Base-by-base conservation (phyloP, 1,140 invertebrate genomes). In the Patella vulgata region DNA sequence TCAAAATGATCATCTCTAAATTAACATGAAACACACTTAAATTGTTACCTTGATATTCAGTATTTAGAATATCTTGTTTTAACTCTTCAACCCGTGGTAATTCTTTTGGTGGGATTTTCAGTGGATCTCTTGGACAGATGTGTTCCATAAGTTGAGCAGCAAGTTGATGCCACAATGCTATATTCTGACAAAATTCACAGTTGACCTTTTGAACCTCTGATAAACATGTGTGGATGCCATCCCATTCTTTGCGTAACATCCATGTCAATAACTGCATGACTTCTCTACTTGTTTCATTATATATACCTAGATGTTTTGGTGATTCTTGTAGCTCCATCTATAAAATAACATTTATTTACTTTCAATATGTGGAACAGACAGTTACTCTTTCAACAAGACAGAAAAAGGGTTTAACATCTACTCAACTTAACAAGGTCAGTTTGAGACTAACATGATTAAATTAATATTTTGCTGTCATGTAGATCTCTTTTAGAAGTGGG, bases 241-340 rank as follows among this genome's bases (percentile, higher is more conserved):
- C 89, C 89, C 92, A 93, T 33, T 88, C 85, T 46, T 91, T 89
- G 5, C 88, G 89, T 14, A 97, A 86, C 89, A 96, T 96, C 61
- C 90, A 89, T 68, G 93, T 91, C 63, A 97, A 86, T 12, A 97
- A 84, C 47, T 89, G 87, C 68, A 93, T 90, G 17, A 92, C 88
- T 75, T 93, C 89, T 81, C 89, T 89, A 68, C 91, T 91, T 11
- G 93, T 89, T 39, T 82, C 87, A 17, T 90, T 92, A 72, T 92
- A 90, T 44, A 95, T 88, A 48, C 93, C 93, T 57, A 87, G 89
- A 73, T 96, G 91, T 62, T 89, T 89, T 59, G 93, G 92, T n/a
- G 93, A 87, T 67, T 94, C 92, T 85, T 98, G 96, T 1, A 98
- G 85, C 78, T 98, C 94, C 89, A 98, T 91, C 92, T 94, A 63